A percentile compares a stretch with the other conserved stretches of the same genome.
phyloP scores from a whole-genome alignment of 2,113 vertebrate genomes.

The Misgurnus anguillicaudatus region DNA sequence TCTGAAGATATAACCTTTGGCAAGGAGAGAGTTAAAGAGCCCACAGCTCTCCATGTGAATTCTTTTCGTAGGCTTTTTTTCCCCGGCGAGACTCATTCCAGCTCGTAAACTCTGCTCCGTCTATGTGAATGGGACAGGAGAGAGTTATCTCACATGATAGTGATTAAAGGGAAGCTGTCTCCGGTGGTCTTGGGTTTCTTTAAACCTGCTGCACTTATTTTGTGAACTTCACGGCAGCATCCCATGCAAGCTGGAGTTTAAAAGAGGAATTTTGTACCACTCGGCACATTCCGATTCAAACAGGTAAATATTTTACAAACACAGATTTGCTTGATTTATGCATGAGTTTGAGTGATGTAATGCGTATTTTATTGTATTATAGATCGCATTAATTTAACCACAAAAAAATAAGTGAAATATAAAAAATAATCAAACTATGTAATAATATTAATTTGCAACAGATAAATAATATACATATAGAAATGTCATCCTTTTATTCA shows the following conservation, averaged over 20 bases:
- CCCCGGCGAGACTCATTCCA: not conserved
- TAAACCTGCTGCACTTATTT: not conserved
- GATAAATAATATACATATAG: no score
- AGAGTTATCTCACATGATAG: slow-evolving; percentile 72
- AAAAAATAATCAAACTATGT: no score
- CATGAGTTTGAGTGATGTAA: not conserved
- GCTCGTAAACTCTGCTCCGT: no score
- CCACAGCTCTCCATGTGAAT: not conserved
- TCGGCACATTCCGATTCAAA: not conserved
- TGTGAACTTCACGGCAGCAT: not conserved
- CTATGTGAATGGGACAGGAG: not conserved
- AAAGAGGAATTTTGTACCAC: not conserved
- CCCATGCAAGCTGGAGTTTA: not conserved
- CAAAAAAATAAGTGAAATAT: no score
- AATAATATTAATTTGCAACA: no score
- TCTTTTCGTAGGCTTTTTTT: not conserved
- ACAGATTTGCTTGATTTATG: not conserved
- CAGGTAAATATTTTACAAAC: not conserved
- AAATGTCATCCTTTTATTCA: no score
- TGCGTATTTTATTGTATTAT: no score
- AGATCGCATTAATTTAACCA: no score
- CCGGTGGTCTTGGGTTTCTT: slow-evolving; percentile 18
- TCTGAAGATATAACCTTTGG: slow-evolving; percentile 23
- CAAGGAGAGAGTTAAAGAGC: not conserved
- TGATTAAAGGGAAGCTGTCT: slow-evolving; percentile 53